A percentile compares a stretch with the other conserved stretches of the same genome.
These are phyloP conservation scores for Plemyria rubiginata DNA, from an alignment of 2,888 invertebrate genomes.

Conservation along the genomic window DNA sequence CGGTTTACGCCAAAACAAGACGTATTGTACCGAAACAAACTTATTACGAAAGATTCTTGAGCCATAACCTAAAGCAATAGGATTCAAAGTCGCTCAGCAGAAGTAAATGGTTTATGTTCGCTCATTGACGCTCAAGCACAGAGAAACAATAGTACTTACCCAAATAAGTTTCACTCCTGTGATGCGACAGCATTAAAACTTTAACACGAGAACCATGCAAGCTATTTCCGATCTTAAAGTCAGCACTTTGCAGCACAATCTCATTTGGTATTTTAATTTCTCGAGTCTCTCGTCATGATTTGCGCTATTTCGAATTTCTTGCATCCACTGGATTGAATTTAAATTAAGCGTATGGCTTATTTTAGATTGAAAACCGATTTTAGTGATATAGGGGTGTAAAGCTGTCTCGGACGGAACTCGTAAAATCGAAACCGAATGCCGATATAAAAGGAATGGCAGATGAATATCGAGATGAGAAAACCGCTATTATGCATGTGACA, in stretches of 20 bases:
- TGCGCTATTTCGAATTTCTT: background rate
- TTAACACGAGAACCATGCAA: background rate
- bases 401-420: conserved; percentile 66
- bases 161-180: conserved; percentile 20
- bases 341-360: conserved; percentile 1
- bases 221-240: background rate
- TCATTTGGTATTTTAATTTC: background rate
- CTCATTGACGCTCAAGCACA: conserved; percentile 64
- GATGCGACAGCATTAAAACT: background rate
- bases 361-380: background rate
- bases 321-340: background rate
- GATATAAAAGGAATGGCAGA: conserved; percentile 74
- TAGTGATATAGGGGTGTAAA: conserved; percentile 10
- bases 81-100: conserved; percentile 47
- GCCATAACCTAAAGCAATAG: conserved; percentile 43
- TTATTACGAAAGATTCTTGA: conserved; percentile 33
- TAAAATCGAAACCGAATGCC: conserved; percentile 77
- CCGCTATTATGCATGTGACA: conserved; percentile 66
- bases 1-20: conserved; percentile 73
- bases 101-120: conserved; percentile 52
- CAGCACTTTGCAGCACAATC: background rate
- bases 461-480: conserved; percentile 78
- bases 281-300: background rate
- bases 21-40: conserved; percentile 57
- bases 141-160: conserved; percentile 9